phyloP scores from a whole-genome alignment of 92 coral and sea anemone species.

The Heliopora coerulea region DNA sequence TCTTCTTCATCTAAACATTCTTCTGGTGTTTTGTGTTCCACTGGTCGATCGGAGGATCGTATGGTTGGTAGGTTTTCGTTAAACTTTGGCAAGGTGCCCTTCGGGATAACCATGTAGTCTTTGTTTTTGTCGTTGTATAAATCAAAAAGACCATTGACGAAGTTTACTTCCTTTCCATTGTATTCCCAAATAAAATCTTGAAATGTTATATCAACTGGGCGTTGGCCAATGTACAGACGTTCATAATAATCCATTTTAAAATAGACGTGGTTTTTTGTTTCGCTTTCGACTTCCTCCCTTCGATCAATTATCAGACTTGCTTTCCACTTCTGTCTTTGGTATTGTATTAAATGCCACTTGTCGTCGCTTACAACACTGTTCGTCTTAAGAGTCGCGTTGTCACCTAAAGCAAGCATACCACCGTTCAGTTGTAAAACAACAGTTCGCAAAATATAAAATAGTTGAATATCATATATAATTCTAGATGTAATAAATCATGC shows the following conservation, averaged over 20 bases:
- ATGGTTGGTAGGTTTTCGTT: background rate
- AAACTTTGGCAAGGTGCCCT: background rate
- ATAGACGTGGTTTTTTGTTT: too few species aligned
- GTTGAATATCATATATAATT: too few species aligned
- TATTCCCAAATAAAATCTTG: conserved; percentile 29
- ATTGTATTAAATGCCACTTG: conserved; percentile 22
- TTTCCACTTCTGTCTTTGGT: background rate
- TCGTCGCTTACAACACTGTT: background rate
- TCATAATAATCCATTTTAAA: conserved; percentile 15
- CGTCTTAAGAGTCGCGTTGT: background rate
- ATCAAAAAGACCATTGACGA: conserved; percentile 13
- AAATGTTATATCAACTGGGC: too few species aligned
- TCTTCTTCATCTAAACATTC: background rate
- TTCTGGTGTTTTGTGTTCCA: too few species aligned
- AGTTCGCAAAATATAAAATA: too few species aligned
- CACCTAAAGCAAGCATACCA: background rate
- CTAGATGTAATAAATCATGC: too few species aligned
- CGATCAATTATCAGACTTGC: background rate
- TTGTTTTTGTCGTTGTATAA: background rate
- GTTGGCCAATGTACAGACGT: background rate
- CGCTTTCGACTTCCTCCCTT: background rate
- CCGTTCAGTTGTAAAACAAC: too few species aligned
- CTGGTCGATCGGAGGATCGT: too few species aligned
- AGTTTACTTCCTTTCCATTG: background rate
- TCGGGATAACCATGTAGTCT: background rate